Base-by-base conservation (phyloP, 2,888 invertebrate genomes). In the Heliconius aoede region DNA sequence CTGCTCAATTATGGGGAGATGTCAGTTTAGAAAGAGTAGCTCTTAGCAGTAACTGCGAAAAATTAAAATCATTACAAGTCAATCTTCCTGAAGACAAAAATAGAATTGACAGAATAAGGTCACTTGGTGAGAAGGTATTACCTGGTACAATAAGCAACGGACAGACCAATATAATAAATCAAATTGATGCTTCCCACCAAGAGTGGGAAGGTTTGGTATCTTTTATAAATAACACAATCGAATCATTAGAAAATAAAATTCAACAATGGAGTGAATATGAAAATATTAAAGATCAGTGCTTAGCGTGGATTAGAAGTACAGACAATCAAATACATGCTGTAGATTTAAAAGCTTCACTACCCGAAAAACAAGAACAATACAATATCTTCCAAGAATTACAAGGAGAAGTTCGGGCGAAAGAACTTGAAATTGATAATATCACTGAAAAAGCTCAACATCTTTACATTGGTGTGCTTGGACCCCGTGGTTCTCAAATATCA, bases 241-340 rank as follows among this genome's bases (percentile, higher is more conserved):
- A 97, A 83, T 95, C 95, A 1, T 93, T 99, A 74, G 97, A 98
- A 88, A 96, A 95, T 68, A 98, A 98, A 88, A 95, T 99, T 71
- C 96, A 97, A 84, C 97, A 98, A 85, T 99, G 99, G 99, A 96
- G 96, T 74, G 98, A 98, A 85, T 99, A 98, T 86, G 99, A 99
- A 87, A 95, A 95, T 28, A 94, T 97, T 85, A 97, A 97, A 87
- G 98, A 98, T 84, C 96, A 97, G 80, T 98, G 98, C 82, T 94
- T 97, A 76, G 91, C 95, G 51, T 99, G 99, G 99, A 96, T 99
- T 74, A 96, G 98, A 79, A 97, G 97, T 79, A 97, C 97, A 0
- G 99, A 99, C 84, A 97, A 96, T 28, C 97, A 97, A 87, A 95
- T 99, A 32, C 98, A 98, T 88, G 97, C 97, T 21, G 96, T 99